These are phyloP conservation scores for Pteromalus puparum DNA, from an alignment of 1,140 invertebrate species.

Conservation along the genomic window DNA sequence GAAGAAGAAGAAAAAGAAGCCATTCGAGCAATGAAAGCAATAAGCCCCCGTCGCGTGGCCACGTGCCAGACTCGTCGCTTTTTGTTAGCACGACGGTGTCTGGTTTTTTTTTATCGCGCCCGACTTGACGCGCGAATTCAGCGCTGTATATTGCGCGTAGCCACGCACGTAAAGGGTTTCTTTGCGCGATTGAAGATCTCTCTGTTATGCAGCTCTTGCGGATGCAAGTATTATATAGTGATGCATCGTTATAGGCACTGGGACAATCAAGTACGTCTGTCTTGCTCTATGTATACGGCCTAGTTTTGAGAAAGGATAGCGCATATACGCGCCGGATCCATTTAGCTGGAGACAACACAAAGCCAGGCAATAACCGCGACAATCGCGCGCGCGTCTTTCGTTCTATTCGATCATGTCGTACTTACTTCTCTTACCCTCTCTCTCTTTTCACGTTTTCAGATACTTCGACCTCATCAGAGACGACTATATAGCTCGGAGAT, in stretches of 20 bases:
- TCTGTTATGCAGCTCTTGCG: no score
- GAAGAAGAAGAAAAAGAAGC: neutral
- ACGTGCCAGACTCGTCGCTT: neutral
- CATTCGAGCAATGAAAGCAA: slow-evolving; percentile 32
- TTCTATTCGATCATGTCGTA: no score
- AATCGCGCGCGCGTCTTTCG: neutral
- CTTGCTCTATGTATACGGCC: no score
- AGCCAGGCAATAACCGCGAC: neutral
- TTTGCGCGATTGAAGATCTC: no score
- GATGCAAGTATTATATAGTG: no score
- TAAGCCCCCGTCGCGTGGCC: slow-evolving; percentile 7
- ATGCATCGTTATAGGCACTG: neutral
- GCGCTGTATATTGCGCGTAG: no score
- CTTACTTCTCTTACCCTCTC: no score
- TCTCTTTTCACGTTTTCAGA: no score
- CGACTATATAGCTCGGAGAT: no score
- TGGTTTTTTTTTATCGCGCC: neutral
- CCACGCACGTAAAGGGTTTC: neutral
- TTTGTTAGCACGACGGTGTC: neutral
- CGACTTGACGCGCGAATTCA: neutral
- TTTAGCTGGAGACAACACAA: neutral
- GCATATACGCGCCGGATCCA: neutral
- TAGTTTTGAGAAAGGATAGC: no score
- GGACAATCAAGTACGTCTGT: neutral
- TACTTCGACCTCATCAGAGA: no score